Percentiles rank a stretch among this genome's conserved stretches.
phyloP scores from a whole-genome alignment of 1,140 invertebrate species.

The Heliconius congener region DNA sequence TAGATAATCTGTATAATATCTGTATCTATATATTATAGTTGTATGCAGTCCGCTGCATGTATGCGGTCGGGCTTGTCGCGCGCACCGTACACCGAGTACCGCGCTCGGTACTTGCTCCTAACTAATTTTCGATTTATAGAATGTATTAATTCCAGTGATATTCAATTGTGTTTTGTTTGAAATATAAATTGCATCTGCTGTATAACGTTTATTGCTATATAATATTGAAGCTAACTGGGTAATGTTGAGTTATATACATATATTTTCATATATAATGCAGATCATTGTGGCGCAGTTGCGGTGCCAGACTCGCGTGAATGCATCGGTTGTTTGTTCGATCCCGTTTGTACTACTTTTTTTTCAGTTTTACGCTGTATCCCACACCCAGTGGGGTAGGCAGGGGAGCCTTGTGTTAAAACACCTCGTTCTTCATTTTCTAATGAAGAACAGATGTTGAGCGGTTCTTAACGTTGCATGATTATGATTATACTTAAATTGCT shows the following conservation, averaged over 20 bases:
- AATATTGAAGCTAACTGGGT: background rate
- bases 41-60: background rate
- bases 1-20: background rate
- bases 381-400: too few relatives aligned
- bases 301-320: too few relatives aligned
- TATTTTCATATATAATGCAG: too few relatives aligned
- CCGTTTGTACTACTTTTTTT: too few relatives aligned
- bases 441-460: too few relatives aligned
- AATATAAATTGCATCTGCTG: background rate
- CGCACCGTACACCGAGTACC: background rate
- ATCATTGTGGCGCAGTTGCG: too few relatives aligned
- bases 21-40: background rate
- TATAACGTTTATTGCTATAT: background rate
- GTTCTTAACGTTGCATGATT: too few relatives aligned
- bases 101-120: background rate
- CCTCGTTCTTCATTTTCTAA: too few relatives aligned
- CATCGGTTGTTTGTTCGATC: too few relatives aligned
- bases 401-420: too few relatives aligned
- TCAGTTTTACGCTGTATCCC: too few relatives aligned
- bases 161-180: constrained; percentile 7
- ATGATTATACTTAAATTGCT: too few relatives aligned
- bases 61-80: constrained; percentile 1
- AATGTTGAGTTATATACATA: background rate
- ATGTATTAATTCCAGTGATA: constrained; percentile 4
- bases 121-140: constrained; percentile 9